A percentile compares a stretch with the other conserved stretches of the same genome.
phyloP scores from a whole-genome alignment of 2,888 invertebrate genomes.

The Plebejus melissa region DNA sequence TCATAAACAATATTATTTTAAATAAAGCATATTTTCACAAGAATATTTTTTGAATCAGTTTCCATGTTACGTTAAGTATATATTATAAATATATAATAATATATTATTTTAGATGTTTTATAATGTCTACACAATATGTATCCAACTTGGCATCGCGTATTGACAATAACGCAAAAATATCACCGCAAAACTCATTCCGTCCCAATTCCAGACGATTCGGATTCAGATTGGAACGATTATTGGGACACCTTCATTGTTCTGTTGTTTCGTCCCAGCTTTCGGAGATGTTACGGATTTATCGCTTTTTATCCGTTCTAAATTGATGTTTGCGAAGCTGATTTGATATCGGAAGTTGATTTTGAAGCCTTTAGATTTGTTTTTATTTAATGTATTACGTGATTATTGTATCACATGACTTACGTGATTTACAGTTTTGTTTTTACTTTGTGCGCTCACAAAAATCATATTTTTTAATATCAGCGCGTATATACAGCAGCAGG shows the following conservation, averaged over 20 bases:
- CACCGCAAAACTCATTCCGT: slow-evolving; percentile 43
- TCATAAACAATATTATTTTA: too few relatives aligned
- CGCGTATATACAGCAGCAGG: too few relatives aligned
- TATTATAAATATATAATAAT: too few relatives aligned
- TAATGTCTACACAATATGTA: background rate
- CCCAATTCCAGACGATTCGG: slow-evolving; percentile 55
- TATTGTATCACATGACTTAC: too few relatives aligned
- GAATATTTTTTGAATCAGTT: too few relatives aligned
- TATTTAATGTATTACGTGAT: background rate
- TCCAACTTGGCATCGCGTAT: slow-evolving; percentile 37
- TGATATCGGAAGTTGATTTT: slow-evolving; percentile 2
- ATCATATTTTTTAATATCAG: too few relatives aligned
- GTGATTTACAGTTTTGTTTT: too few relatives aligned
- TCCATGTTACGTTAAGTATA: too few relatives aligned
- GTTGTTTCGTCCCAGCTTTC: slow-evolving; percentile 46
- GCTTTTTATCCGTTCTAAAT: slow-evolving; percentile 10
- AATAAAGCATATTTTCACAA: too few relatives aligned
- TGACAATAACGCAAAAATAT: slow-evolving; percentile 39
- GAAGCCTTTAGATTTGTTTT: too few relatives aligned
- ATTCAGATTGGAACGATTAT: slow-evolving; percentile 57
- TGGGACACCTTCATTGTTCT: slow-evolving; percentile 56
- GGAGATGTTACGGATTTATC: slow-evolving; percentile 19
- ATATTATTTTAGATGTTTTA: too few relatives aligned
- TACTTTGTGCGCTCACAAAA: background rate
- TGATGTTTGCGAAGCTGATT: slow-evolving; percentile 14